Evolutionary conservation across 2,797 vertebrate genomes (phyloP).

Genomic region (Clarias pachynema): DNA sequence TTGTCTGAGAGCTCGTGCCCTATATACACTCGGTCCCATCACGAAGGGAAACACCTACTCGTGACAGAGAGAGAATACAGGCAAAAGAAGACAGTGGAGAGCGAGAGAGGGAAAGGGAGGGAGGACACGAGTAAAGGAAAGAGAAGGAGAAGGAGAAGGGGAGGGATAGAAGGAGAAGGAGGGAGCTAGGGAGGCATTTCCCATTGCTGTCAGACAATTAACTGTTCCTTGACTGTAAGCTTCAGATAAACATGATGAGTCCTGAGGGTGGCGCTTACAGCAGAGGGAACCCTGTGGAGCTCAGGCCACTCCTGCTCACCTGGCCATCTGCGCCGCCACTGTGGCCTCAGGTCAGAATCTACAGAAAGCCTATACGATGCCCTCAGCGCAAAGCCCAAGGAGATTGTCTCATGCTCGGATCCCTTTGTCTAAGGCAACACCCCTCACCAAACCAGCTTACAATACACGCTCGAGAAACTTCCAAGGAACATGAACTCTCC

Average conservation of each 20-base stretch:
- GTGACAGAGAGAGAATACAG: constrained; percentile 59
- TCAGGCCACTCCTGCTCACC: constrained; percentile 11
- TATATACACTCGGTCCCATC: constrained; percentile 81
- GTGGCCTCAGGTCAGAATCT: constrained; percentile 1
- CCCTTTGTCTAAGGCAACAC: not conserved
- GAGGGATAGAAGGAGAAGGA: constrained; percentile 54
- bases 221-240: constrained; percentile 70
- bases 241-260: constrained; percentile 69
- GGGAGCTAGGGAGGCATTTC: constrained; percentile 72
- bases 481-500: not conserved
- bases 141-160: constrained; percentile 48
- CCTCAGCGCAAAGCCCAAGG: too few species aligned
- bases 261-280: constrained; percentile 51
- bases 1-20: constrained; percentile 73
- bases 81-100: constrained; percentile 40
- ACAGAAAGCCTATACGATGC: not conserved
- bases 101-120: constrained; percentile 28
- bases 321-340: not conserved
- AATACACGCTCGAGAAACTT: not conserved
- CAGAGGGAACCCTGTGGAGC: not conserved
- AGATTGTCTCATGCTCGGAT: not conserved
- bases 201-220: constrained; percentile 77
- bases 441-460: not conserved
- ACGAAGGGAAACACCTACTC: constrained; percentile 78
- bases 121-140: constrained; percentile 29